phyloP scores from a whole-genome alignment of 2,888 invertebrate species.

The Hymenopus coronatus region DNA sequence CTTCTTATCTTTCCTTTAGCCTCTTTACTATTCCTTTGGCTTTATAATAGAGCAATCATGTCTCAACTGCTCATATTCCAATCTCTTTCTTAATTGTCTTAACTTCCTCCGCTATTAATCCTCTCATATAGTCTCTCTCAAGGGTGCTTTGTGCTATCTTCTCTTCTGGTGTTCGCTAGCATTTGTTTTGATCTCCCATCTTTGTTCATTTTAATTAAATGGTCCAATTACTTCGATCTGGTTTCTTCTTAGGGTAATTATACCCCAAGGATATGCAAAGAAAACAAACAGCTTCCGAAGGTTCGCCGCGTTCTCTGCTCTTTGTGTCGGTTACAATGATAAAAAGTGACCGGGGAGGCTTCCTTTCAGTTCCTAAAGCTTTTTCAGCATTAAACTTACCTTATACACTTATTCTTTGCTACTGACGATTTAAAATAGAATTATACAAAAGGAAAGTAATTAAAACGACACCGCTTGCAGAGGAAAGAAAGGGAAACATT shows the following conservation, averaged over 20 bases:
- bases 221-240: neutral
- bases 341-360: no score
- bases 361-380: no score
- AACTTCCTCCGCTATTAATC: neutral
- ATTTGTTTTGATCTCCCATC: neutral
- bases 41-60: neutral
- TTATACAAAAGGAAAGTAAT: no score
- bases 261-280: neutral
- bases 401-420: no score
- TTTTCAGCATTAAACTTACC: no score
- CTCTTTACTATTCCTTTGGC: neutral
- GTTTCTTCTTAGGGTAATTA: neutral
- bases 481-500: no score
- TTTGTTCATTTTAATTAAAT: neutral
- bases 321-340: no score
- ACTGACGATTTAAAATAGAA: no score
- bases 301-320: no score
- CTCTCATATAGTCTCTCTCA: neutral
- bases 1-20: neutral
- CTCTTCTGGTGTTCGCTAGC: neutral
- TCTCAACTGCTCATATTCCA: neutral
- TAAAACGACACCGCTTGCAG: no score
- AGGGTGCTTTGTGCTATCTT: neutral
- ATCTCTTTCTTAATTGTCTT: neutral
- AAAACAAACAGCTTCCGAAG: neutral